These are phyloP conservation scores for Porites lobata DNA, from an alignment of 92 coral and sea anemone species.

Conservation along the genomic window DNA sequence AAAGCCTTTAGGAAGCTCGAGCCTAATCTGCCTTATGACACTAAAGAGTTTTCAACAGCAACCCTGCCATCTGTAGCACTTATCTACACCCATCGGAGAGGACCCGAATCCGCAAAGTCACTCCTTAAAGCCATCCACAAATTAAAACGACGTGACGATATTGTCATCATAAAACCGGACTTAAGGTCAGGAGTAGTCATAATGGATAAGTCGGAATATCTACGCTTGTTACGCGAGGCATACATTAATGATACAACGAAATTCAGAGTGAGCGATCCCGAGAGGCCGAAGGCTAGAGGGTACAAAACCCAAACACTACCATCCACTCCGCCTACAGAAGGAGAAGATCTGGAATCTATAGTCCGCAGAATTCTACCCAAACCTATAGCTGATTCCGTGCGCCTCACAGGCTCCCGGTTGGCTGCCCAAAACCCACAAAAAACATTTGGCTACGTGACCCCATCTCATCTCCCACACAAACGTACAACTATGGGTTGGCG, in stretches of 20 bases:
- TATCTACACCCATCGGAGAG: constrained; percentile 18
- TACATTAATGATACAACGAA: too few relatives aligned
- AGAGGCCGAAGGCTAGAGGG: too few relatives aligned
- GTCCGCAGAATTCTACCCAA: background rate
- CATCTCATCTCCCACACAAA: too few relatives aligned
- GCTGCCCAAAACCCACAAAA: background rate
- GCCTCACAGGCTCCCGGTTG: background rate
- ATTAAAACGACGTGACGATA: background rate
- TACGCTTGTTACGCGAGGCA: too few relatives aligned
- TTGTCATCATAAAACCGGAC: background rate
- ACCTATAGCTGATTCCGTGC: background rate
- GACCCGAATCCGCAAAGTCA: background rate
- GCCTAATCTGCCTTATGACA: background rate
- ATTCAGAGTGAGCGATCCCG: too few relatives aligned
- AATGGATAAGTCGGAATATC: too few relatives aligned
- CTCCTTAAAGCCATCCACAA: background rate
- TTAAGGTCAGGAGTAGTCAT: constrained; percentile 25
- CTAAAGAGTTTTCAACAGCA: background rate
- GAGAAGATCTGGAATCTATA: background rate
- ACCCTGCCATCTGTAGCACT: constrained; percentile 43
- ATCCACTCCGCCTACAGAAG: background rate
- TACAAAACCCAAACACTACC: too few relatives aligned
- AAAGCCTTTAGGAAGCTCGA: background rate
- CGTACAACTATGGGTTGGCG: too few relatives aligned
- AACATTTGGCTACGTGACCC: background rate